Conservation (phyloP, 2,797 vertebrate species). For the Pachyuromys duprasi region DNA sequence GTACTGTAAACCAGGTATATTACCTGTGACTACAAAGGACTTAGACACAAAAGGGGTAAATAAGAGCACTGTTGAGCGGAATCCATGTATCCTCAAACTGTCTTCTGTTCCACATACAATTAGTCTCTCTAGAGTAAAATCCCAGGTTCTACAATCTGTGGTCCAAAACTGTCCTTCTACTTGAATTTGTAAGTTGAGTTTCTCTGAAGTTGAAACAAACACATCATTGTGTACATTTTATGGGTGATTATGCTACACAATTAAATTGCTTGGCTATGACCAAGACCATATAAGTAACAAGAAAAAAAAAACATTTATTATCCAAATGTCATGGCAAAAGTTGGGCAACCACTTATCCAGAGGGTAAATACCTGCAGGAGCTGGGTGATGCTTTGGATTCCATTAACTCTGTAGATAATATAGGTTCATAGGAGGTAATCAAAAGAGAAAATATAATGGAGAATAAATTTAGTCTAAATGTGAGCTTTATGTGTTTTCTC, state of each 20-base stretch:
- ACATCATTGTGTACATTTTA: not conserved
- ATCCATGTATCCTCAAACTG: no score
- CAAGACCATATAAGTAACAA: not conserved
- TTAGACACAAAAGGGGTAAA: no score
- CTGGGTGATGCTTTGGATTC: not conserved
- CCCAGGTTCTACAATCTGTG: not conserved
- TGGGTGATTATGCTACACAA: not conserved
- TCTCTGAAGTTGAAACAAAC: not conserved
- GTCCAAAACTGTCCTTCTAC: not conserved
- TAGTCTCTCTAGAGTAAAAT: not conserved
- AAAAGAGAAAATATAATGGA: not conserved
- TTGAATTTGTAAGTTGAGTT: not conserved
- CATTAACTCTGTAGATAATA: not conserved
- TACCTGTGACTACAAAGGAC: not conserved
- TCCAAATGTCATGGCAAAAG: not conserved
- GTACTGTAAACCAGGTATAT: not conserved
- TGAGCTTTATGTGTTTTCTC: rapidly evolving
- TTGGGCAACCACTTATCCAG: not conserved
- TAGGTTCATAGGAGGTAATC: not conserved
- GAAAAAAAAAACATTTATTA: conserved; percentile 9
- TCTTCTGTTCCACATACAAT: not conserved
- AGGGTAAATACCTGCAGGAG: not conserved
- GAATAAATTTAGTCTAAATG: not conserved
- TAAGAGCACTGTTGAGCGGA: not conserved
- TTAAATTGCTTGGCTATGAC: not conserved